Conservation (phyloP, 2,797 vertebrate genomes). For the Sebastes itinus region DNA sequence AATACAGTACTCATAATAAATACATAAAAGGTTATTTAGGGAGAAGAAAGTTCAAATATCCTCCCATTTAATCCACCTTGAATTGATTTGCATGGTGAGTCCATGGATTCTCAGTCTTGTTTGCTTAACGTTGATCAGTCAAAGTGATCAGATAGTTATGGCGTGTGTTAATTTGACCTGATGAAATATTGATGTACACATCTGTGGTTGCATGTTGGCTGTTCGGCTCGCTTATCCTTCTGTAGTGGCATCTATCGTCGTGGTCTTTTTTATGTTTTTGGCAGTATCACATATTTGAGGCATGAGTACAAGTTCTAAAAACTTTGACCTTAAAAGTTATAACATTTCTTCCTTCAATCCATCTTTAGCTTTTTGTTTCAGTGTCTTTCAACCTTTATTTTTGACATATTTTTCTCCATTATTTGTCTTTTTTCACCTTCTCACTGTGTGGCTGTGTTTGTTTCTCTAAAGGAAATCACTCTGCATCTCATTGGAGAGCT, state of each 20-base stretch:
- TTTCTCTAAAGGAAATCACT: constrained; percentile 80
- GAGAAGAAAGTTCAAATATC: constrained; percentile 23
- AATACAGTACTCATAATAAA: constrained; percentile 47
- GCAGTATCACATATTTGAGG: constrained; percentile 73
- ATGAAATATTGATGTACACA: constrained; percentile 16
- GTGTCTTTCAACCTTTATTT: constrained; percentile 10
- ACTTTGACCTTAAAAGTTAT: background rate
- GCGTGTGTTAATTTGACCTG: constrained; percentile 11
- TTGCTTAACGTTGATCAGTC: constrained; percentile 15
- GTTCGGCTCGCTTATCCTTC: constrained; percentile 20
- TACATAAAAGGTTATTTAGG: constrained; percentile 34
- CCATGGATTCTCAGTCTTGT: constrained; percentile 1
- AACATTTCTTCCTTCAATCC: background rate
- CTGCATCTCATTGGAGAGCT: constrained; percentile 81
- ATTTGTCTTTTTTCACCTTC: background rate
- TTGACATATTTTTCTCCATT: background rate
- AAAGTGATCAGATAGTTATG: constrained; percentile 20
- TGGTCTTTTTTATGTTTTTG: constrained; percentile 32
- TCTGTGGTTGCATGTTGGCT: constrained; percentile 30
- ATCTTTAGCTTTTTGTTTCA: background rate
- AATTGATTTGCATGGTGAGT: constrained; percentile 29
- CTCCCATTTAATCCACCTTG: constrained; percentile 34
- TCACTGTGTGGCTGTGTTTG: background rate
- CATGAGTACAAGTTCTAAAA: constrained; percentile 29
- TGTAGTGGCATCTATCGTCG: constrained; percentile 8